Conservation (phyloP, 2,113 vertebrate species). For the Stigmatopora argus region DNA sequence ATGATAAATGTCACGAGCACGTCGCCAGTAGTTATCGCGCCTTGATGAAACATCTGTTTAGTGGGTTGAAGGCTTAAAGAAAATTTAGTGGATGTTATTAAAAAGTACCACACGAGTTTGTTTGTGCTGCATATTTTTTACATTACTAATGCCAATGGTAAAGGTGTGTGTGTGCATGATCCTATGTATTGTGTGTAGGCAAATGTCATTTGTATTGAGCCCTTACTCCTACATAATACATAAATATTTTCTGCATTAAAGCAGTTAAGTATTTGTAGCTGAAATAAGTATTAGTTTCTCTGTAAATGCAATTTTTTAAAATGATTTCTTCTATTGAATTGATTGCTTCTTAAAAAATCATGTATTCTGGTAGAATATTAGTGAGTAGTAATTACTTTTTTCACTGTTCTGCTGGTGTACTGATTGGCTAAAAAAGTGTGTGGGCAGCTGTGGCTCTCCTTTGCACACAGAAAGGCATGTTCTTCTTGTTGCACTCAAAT, state of each 20-base stretch:
- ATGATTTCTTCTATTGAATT: too few relatives aligned
- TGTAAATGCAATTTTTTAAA: too few relatives aligned
- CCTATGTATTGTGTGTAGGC: too few relatives aligned
- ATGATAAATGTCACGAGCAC: conserved; percentile 38
- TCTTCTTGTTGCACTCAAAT: neutral
- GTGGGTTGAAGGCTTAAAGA: neutral
- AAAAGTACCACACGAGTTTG: neutral
- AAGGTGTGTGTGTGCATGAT: neutral
- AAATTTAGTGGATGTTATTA: neutral
- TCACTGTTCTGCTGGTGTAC: too few relatives aligned
- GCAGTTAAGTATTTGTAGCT: too few relatives aligned
- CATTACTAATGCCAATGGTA: neutral
- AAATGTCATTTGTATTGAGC: neutral
- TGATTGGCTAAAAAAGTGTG: too few relatives aligned
- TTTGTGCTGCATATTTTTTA: neutral
- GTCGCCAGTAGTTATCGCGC: conserved; percentile 35
- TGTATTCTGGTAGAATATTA: too few relatives aligned
- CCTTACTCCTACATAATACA: too few relatives aligned
- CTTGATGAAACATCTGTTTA: neutral
- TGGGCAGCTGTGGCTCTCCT: neutral
- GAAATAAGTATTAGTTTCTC: too few relatives aligned
- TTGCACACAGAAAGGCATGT: neutral
- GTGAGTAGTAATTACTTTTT: too few relatives aligned
- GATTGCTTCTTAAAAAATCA: too few relatives aligned
- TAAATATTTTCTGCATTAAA: too few relatives aligned